A percentile compares a stretch with the other conserved stretches of the same genome.
Conservation (phyloP, 2,797 vertebrate genomes). For the Hemibagrus guttatus region DNA sequence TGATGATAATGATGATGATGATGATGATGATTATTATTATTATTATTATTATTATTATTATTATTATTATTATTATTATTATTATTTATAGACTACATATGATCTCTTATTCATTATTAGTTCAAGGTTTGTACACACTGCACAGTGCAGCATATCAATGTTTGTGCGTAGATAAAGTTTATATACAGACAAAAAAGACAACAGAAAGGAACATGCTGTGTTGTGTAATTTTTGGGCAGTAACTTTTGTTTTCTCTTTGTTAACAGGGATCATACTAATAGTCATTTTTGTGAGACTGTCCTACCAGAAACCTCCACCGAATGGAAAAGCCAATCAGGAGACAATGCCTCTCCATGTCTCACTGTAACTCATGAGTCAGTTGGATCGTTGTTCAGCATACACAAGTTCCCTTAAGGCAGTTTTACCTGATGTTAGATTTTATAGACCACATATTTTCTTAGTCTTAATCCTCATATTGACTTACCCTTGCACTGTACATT, state of each 20-base stretch:
- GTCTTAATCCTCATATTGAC: neutral
- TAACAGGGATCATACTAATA: constrained; percentile 73
- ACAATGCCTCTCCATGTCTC: constrained; percentile 73
- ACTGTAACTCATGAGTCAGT: constrained; percentile 53
- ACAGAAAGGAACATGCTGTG: too few species aligned
- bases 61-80: too few species aligned
- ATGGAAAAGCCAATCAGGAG: constrained; percentile 72
- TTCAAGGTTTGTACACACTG: neutral
- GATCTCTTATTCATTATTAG: neutral
- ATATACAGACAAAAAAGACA: too few species aligned
- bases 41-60: too few species aligned
- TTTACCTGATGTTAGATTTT: neutral
- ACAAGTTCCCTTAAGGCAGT: neutral
- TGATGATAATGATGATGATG: too few species aligned
- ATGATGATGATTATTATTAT: too few species aligned
- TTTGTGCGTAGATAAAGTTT: neutral
- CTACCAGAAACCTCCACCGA: constrained; percentile 73
- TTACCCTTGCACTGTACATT: neutral
- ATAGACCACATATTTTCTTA: neutral
- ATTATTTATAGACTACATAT: neutral
- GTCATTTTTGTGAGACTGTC: constrained; percentile 77
- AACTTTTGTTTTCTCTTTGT: constrained; percentile 17
- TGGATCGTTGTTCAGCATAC: neutral
- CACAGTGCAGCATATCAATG: too few species aligned
- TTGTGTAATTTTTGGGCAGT: neutral